These are phyloP conservation scores for Piscicola geometra DNA, from an alignment of 2,888 invertebrate genomes.

Conservation along the genomic window DNA sequence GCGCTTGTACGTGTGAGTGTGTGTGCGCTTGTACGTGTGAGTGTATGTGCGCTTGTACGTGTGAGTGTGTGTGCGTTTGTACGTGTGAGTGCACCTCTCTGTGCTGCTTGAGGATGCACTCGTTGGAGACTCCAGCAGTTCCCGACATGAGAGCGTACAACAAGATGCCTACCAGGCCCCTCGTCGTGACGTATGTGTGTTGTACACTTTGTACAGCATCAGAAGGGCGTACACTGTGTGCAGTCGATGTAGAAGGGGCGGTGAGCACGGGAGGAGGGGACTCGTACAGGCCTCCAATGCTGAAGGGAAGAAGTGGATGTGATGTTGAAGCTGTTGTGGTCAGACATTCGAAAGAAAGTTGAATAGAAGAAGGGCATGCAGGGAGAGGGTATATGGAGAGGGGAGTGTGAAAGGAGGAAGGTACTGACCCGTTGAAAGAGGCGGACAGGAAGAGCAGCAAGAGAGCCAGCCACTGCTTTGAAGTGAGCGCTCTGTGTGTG, in stretches of 20 bases:
- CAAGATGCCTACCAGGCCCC: conserved; percentile 52
- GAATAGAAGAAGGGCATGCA: no score
- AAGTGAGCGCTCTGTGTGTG: conserved; percentile 46
- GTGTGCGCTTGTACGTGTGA: no score
- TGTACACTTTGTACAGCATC: conserved; percentile 37
- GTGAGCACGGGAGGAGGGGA: neutral
- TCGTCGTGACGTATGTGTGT: conserved; percentile 50
- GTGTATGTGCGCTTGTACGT: no score
- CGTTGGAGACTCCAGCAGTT: conserved; percentile 54
- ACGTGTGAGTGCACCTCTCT: conserved; percentile 43
- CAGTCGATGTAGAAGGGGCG: conserved; percentile 21
- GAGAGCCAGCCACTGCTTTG: conserved; percentile 51
- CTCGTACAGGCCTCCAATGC: conserved; percentile 7
- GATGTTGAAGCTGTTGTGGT: no score
- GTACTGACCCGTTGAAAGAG: conserved; percentile 50
- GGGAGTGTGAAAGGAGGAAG: no score
- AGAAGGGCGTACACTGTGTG: conserved; percentile 36
- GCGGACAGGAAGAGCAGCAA: conserved; percentile 51
- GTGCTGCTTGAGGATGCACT: conserved; percentile 53
- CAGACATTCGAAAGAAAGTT: no score
- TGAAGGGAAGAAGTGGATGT: no score
- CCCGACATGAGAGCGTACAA: conserved; percentile 52
- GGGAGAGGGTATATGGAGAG: no score
- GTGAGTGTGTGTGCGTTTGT: no score
- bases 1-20: no score